Percentiles rank a stretch among this genome's conserved stretches.
phyloP scores from a whole-genome alignment of 2,113 vertebrate genomes.

The Heterotis niloticus region DNA sequence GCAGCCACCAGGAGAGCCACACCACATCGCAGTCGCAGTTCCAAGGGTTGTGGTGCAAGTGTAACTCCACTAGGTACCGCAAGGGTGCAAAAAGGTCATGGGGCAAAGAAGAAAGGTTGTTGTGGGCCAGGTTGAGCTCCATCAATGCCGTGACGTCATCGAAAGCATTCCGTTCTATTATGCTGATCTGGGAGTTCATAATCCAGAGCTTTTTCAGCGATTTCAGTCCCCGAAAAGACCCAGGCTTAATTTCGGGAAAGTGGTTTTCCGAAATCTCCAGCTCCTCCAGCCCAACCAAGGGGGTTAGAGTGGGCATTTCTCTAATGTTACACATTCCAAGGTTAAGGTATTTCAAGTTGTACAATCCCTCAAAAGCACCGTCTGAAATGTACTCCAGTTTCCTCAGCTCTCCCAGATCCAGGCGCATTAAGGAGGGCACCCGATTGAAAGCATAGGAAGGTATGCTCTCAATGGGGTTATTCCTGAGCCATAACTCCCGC shows the following conservation, averaged over 20 bases:
- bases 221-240: constrained; percentile 83
- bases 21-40: constrained; percentile 92
- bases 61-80: constrained; percentile 88
- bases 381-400: constrained; percentile 97
- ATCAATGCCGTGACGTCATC: constrained; percentile 86
- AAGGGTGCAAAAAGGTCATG: constrained; percentile 90
- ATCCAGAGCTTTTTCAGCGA: constrained; percentile 96
- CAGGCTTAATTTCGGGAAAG: constrained; percentile 85
- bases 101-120: constrained; percentile 91
- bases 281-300: constrained; percentile 88
- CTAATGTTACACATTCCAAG: constrained; percentile 94
- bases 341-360: constrained; percentile 98
- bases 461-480: constrained; percentile 98
- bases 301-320: constrained; percentile 90
- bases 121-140: constrained; percentile 96
- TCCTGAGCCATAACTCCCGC: constrained; percentile 93
- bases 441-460: constrained; percentile 97
- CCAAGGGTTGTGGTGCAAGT: constrained; percentile 98
- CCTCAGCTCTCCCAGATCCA: constrained; percentile 93
- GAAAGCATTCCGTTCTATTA: constrained; percentile 92
- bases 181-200: constrained; percentile 92
- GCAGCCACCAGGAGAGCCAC: constrained; percentile 91
- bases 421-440: constrained; percentile 91
- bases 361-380: constrained; percentile 92
- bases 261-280: constrained; percentile 95